A percentile compares a stretch with the other conserved stretches of the same genome.
Conservation (phyloP, 2,888 invertebrate species). For the Caenorhabditis sp. region DNA sequence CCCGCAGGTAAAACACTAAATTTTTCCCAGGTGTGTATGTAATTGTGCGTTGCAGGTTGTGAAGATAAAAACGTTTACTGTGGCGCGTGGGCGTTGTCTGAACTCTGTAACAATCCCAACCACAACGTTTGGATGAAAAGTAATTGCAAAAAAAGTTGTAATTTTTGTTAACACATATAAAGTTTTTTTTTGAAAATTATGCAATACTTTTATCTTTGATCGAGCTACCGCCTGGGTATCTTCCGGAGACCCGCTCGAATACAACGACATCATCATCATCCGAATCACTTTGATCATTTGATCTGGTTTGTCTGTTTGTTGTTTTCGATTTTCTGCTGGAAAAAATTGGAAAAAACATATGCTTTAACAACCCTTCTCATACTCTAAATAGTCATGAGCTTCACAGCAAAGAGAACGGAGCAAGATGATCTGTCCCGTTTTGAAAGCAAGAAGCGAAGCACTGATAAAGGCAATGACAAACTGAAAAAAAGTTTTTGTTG, state of each 20-base stretch:
- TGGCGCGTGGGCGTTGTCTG: constrained; percentile 64
- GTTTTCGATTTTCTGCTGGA: neutral
- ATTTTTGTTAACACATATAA: constrained; percentile 46
- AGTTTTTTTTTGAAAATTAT: constrained; percentile 10
- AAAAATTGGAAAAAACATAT: too few relatives aligned
- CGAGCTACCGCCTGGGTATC: constrained; percentile 28
- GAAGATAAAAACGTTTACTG: constrained; percentile 66
- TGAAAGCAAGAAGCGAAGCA: constrained; percentile 8
- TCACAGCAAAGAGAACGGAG: constrained; percentile 22
- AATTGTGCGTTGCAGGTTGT: constrained; percentile 49
- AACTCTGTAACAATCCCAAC: constrained; percentile 52
- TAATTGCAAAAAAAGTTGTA: constrained; percentile 67
- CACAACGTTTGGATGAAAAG: constrained; percentile 59
- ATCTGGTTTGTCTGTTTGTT: neutral
- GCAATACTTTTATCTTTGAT: constrained; percentile 38
- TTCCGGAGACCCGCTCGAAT: constrained; percentile 37
- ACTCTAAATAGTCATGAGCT: constrained; percentile 8
- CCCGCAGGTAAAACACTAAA: constrained; percentile 33
- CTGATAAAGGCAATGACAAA: constrained; percentile 13
- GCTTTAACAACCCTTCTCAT: too few relatives aligned
- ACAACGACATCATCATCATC: constrained; percentile 39
- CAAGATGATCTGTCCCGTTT: constrained; percentile 25
- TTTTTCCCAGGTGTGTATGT: neutral
- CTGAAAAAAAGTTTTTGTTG: constrained; percentile 5
- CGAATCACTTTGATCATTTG: neutral